Evolutionary conservation across 2,113 vertebrate species (phyloP).

Genomic region (Myxocyprinus asiaticus): DNA sequence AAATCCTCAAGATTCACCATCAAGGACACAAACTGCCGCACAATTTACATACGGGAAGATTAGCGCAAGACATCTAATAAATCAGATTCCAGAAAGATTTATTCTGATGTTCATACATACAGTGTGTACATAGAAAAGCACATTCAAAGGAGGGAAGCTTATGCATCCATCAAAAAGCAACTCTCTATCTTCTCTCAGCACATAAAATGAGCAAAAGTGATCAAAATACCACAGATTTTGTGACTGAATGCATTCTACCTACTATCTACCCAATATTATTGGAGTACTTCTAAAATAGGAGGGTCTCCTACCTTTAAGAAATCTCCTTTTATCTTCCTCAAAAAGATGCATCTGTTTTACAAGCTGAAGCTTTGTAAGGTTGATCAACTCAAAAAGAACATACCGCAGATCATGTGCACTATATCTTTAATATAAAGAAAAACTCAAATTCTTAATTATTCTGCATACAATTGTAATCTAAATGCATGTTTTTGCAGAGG

Average conservation of each 20-base stretch:
- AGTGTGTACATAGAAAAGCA: not conserved
- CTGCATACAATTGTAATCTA: not conserved
- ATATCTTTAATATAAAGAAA: not conserved
- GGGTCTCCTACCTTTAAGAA: conserved; percentile 49
- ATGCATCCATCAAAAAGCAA: not conserved
- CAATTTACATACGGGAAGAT: conserved; percentile 12
- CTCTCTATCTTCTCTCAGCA: not conserved
- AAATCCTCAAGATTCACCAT: not conserved
- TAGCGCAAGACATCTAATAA: not conserved
- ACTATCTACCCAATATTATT: not conserved
- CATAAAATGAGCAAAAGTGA: not conserved
- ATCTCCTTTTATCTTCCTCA: conserved; percentile 49
- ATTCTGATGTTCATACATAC: not conserved
- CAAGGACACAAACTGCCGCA: not conserved
- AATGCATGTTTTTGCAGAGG: not conserved
- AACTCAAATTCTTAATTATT: not conserved
- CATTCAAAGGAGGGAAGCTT: not conserved
- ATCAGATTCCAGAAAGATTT: conserved; percentile 1
- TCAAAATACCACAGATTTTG: not conserved
- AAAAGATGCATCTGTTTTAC: conserved; percentile 57
- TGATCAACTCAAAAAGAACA: not conserved
- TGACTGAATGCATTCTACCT: not conserved
- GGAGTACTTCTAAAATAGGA: not conserved
- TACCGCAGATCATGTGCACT: not conserved
- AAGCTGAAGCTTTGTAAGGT: not conserved